A percentile compares a stretch with the other conserved stretches of the same genome.
Evolutionary conservation across 2,888 invertebrate species (phyloP).

Genomic region (Orchestes rusci): DNA sequence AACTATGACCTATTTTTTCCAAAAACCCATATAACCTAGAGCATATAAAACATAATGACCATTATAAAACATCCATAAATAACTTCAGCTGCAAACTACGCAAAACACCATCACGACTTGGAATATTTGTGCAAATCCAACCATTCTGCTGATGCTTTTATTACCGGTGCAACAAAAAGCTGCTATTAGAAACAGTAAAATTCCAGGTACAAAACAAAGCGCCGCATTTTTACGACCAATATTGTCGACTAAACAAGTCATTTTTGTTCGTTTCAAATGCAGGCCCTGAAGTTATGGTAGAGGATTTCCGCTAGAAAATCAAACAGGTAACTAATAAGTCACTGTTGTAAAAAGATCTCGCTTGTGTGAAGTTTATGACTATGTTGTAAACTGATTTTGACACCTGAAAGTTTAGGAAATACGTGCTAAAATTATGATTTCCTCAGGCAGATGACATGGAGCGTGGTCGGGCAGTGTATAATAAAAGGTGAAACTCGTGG

Average conservation of each 20-base stretch:
- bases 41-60: too few relatives aligned
- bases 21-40: too few relatives aligned
- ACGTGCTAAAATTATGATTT: too few relatives aligned
- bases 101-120: too few relatives aligned
- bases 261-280: slow-evolving; percentile 8
- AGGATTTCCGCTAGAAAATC: slow-evolving; percentile 2
- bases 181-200: slow-evolving; percentile 8
- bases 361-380: background rate
- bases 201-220: slow-evolving; percentile 4
- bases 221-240: slow-evolving; percentile 6
- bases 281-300: background rate
- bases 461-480: too few relatives aligned
- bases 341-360: slow-evolving; percentile 8
- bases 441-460: too few relatives aligned
- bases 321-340: slow-evolving; percentile 6
- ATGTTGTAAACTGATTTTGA: too few relatives aligned
- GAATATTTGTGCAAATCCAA: slow-evolving; percentile 8
- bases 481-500: too few relatives aligned
- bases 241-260: slow-evolving; percentile 8
- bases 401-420: too few relatives aligned
- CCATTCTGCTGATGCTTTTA: slow-evolving; percentile 8
- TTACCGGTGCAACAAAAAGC: slow-evolving; percentile 2
- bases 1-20: too few relatives aligned
- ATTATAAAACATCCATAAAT: background rate
- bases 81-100: background rate